Conservation (phyloP, 2,888 invertebrate species). For the Phortica okadai region DNA sequence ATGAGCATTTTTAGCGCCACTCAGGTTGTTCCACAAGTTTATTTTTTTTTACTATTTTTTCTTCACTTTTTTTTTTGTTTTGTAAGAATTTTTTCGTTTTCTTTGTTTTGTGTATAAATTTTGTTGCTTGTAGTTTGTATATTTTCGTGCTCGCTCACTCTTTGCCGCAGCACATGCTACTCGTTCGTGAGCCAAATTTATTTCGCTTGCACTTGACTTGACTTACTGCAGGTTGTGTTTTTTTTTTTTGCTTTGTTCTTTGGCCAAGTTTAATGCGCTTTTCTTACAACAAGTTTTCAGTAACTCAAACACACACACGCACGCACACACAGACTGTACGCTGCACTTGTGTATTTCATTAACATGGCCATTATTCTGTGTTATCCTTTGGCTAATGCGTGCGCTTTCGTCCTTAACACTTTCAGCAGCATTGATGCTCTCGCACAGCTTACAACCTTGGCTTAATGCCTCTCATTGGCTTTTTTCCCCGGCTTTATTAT, state of each 20-base stretch:
- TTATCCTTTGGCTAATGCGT: constrained; percentile 57
- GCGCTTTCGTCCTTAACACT: constrained; percentile 29
- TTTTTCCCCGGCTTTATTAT: constrained; percentile 43
- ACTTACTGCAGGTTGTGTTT: constrained; percentile 13
- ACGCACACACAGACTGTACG: constrained; percentile 52
- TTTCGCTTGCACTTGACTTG: constrained; percentile 34
- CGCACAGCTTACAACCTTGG: not conserved
- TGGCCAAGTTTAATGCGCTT: constrained; percentile 45
- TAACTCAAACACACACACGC: constrained; percentile 48
- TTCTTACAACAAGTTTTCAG: not conserved
- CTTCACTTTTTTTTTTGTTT: constrained; percentile 14
- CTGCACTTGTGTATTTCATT: constrained; percentile 69
- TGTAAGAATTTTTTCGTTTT: not conserved
- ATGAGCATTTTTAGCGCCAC: constrained; percentile 55
- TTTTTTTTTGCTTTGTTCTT: constrained; percentile 51
- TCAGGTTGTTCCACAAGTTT: constrained; percentile 15
- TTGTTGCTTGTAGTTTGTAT: too few species aligned
- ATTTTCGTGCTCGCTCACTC: not conserved
- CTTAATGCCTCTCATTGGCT: constrained; percentile 15
- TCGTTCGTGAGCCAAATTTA: not conserved
- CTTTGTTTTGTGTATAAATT: not conserved
- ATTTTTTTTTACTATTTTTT: constrained; percentile 1
- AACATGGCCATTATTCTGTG: constrained; percentile 66
- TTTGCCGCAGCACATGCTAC: not conserved
- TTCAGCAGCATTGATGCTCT: not conserved